These are phyloP conservation scores for Coenonympha arcania DNA, from an alignment of 2,888 invertebrate genomes.

Conservation along the genomic window DNA sequence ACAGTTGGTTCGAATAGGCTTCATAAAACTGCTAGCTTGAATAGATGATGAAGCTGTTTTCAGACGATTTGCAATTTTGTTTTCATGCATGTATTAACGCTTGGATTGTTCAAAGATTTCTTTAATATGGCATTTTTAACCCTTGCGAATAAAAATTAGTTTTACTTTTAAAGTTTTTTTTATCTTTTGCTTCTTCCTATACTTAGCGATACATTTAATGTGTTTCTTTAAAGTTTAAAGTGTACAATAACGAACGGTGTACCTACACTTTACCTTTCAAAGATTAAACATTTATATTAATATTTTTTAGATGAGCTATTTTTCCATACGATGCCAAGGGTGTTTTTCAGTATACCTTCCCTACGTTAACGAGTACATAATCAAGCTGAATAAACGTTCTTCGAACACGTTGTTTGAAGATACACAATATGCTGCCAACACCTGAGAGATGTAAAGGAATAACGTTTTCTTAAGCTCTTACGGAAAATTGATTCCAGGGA, in stretches of 20 bases:
- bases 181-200: too few relatives aligned
- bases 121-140: background rate
- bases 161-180: too few relatives aligned
- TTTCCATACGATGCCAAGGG: background rate
- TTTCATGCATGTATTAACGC: background rate
- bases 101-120: background rate
- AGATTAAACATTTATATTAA: too few relatives aligned
- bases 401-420: slow-evolving; percentile 2
- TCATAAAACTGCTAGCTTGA: slow-evolving; percentile 14
- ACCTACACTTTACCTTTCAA: too few relatives aligned
- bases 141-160: too few relatives aligned
- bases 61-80: slow-evolving; percentile 10
- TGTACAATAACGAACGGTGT: too few relatives aligned
- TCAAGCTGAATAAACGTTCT: slow-evolving; percentile 4
- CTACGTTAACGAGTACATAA: background rate
- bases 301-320: too few relatives aligned
- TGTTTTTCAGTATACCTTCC: background rate
- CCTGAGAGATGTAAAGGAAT: slow-evolving; percentile 17
- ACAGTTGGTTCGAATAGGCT: slow-evolving; percentile 11
- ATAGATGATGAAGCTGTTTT: slow-evolving; percentile 8
- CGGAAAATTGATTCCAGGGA: slow-evolving; percentile 27
- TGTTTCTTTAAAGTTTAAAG: background rate
- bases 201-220: too few relatives aligned
- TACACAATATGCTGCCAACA: slow-evolving; percentile 1
- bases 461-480: slow-evolving; percentile 20